Conservation (phyloP, 2,113 vertebrate genomes). For the Oenanthe melanoleuca region DNA sequence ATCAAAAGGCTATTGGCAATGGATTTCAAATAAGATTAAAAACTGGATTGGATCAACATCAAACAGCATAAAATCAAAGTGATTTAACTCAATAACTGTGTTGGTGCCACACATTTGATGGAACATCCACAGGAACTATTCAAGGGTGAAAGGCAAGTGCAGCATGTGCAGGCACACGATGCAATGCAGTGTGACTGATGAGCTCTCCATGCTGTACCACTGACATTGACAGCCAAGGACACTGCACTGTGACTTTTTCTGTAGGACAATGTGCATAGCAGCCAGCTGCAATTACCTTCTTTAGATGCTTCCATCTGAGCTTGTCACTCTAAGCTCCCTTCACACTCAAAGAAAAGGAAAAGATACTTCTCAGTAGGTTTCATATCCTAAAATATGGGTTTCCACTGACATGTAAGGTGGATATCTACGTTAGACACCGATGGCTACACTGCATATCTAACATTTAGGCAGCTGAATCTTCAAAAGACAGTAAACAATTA, state of each 20-base stretch:
- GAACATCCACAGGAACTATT: background rate
- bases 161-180: rapidly evolving
- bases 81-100: background rate
- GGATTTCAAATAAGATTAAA: slow-evolving; percentile 1
- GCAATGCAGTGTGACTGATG: background rate
- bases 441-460: background rate
- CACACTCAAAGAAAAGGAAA: background rate
- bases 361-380: background rate
- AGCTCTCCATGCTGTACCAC: background rate
- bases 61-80: background rate
- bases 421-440: background rate
- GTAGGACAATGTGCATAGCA: background rate
- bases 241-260: background rate
- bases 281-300: background rate
- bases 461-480: background rate
- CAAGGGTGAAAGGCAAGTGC: background rate
- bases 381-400: background rate
- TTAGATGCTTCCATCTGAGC: background rate
- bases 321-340: background rate
- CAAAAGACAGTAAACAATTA: background rate
- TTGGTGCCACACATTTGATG: background rate
- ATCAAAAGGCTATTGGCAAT: background rate
- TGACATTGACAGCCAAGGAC: background rate
- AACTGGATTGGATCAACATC: background rate
- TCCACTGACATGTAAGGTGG: background rate